Evolutionary conservation across 2,888 invertebrate genomes (phyloP), one percentile per base, ranked within the genome.

Genomic region (Miltochrista miniata): DNA sequence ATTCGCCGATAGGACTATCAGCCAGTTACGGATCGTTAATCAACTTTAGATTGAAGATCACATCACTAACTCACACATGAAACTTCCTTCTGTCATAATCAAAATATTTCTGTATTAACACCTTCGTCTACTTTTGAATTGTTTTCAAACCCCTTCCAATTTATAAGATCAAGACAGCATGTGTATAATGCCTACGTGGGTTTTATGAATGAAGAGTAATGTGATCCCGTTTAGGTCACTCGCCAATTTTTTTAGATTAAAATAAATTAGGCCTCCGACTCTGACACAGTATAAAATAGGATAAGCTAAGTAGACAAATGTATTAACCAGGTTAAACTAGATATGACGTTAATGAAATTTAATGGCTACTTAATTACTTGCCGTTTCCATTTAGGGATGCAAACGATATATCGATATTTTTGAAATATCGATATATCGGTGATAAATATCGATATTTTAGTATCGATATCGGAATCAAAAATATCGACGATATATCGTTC

Each of bases 41-140:
- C 47, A 47, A 10, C 14, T 11, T 29, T 45, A 15, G 30, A 4
- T 30, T 41, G 10, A 15, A 14, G 13, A 9, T 30, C 2, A 5
- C 12, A 13, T 40, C 4, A 13, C 10, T 12, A 0, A 0, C 1
- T 34, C 12, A 13, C n/a, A 13, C 18, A 24, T 24, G 18, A 24
- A 5, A 24, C 18, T 24, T 24, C 49, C 57, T 64, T 45, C 40
- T 47, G 45, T 57, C 55, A 46, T 55, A 24, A 57, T 54, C 46
- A 33, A 48, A 50, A 44, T n/a, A n/a, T n/a, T 24, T 24, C 18
- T 54, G 65, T 65, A 76, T 68, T 59, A 85, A 82, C 33, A 11
- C 59, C 39, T 54, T 50, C 43, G 36, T 52, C 54, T 80, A 54
- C 46, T 45, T 54, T 45, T 29, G 34, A 14, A 15, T 5, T 50